Evolutionary conservation across 2,888 invertebrate species (phyloP).

Genomic region (Labia minor): DNA sequence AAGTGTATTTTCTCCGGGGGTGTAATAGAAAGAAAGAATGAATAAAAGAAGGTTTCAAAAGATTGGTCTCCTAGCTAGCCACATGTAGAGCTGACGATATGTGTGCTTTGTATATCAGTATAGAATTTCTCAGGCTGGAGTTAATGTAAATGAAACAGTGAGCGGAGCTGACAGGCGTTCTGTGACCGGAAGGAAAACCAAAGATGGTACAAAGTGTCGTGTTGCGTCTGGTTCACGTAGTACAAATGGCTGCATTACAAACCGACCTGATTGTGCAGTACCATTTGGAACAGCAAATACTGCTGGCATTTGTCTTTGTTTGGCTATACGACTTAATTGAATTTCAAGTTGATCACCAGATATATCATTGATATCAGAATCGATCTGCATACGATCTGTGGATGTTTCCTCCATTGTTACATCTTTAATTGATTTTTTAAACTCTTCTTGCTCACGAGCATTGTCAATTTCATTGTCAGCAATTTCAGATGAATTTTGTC

Average conservation of each 20-base stretch:
- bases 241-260: constrained; percentile 89
- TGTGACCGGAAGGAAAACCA: constrained; percentile 88
- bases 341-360: background rate
- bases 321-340: background rate
- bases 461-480: background rate
- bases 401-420: background rate
- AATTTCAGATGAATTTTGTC: constrained; percentile 7
- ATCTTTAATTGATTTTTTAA: background rate
- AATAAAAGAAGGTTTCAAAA: background rate
- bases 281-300: constrained; percentile 13
- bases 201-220: constrained; percentile 69
- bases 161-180: constrained; percentile 75
- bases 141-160: constrained; percentile 85
- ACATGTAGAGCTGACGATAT: background rate
- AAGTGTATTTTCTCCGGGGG: constrained; percentile 13
- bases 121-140: constrained; percentile 61
- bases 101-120: background rate
- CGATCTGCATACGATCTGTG: background rate
- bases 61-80: background rate
- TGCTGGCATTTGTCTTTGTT: constrained; percentile 9
- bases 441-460: background rate
- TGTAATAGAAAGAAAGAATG: background rate
- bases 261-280: constrained; percentile 31
- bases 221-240: constrained; percentile 54
- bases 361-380: background rate